Evolutionary conservation across 92 coral and sea anemone genomes (phyloP).

Genomic region (Nematostella vectensis): DNA sequence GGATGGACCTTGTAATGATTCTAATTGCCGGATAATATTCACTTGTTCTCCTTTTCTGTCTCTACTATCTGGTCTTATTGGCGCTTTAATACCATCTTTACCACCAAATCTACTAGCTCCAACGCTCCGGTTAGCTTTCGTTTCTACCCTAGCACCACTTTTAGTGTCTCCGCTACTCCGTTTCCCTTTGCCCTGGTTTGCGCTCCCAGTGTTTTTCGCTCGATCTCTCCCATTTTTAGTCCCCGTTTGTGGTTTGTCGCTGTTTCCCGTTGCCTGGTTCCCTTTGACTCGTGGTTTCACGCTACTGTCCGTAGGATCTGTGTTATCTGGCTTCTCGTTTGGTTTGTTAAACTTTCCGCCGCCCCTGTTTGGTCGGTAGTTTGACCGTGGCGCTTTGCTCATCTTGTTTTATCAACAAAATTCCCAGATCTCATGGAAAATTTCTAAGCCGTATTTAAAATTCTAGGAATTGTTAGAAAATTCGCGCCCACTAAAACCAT

Average conservation of each 20-base stretch:
- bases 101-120: not conserved
- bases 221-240: not conserved
- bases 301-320: not conserved
- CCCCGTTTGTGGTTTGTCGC: not conserved
- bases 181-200: not conserved
- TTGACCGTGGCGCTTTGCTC: not conserved
- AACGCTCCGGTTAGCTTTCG: too few species aligned
- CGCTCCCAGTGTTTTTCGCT: too few species aligned
- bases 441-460: too few species aligned
- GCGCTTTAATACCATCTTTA: not conserved
- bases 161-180: not conserved
- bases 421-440: too few species aligned
- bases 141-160: not conserved
- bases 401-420: too few species aligned
- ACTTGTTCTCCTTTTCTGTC: not conserved
- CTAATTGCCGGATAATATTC: not conserved
- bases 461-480: too few species aligned
- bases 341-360: constrained; percentile 59
- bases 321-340: not conserved
- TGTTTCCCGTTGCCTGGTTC: not conserved
- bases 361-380: constrained; percentile 44
- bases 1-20: not conserved
- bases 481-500: too few species aligned
- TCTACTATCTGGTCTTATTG: not conserved
- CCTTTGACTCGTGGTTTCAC: constrained; percentile 1